These are phyloP conservation scores for Aelia acuminata DNA, from an alignment of 2,888 invertebrate genomes.

Conservation along the genomic window DNA sequence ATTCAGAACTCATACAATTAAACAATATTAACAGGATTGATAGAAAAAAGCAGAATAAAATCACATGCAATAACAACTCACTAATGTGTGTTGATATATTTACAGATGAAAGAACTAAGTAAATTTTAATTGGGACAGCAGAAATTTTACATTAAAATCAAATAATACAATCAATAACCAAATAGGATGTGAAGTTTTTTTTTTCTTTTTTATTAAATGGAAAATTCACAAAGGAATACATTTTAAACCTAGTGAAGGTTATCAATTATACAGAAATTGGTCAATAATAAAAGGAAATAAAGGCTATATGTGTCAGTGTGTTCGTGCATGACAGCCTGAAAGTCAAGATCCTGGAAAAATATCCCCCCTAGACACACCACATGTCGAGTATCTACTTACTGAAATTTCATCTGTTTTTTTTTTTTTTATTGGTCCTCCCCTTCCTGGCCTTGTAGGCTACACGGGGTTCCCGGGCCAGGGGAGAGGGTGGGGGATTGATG, in stretches of 20 bases:
- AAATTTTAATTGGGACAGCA: not conserved
- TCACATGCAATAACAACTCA: not conserved
- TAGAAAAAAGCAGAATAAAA: not conserved
- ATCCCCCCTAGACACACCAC: too few relatives aligned
- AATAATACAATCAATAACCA: not conserved
- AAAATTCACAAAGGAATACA: not conserved
- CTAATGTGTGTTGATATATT: not conserved
- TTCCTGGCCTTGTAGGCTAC: too few relatives aligned
- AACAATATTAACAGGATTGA: not conserved
- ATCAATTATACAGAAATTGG: not conserved
- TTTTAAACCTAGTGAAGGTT: conserved; percentile 19
- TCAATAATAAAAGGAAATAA: not conserved
- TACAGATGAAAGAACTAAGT: not conserved
- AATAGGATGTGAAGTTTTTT: not conserved
- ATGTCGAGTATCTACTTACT: too few relatives aligned
- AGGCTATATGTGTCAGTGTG: not conserved
- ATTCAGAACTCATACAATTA: not conserved
- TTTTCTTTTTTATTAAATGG: too few relatives aligned
- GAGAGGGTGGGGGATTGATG: too few relatives aligned
- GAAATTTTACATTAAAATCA: conserved; percentile 19
- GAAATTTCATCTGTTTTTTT: too few relatives aligned
- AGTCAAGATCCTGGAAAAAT: too few relatives aligned
- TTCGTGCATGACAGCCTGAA: too few relatives aligned
- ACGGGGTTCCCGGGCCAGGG: too few relatives aligned
- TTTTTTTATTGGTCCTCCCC: too few relatives aligned